Evolutionary conservation across 2,888 invertebrate species (phyloP), one percentile per base, ranked within the genome.

Genomic region (Chesias legatella): DNA sequence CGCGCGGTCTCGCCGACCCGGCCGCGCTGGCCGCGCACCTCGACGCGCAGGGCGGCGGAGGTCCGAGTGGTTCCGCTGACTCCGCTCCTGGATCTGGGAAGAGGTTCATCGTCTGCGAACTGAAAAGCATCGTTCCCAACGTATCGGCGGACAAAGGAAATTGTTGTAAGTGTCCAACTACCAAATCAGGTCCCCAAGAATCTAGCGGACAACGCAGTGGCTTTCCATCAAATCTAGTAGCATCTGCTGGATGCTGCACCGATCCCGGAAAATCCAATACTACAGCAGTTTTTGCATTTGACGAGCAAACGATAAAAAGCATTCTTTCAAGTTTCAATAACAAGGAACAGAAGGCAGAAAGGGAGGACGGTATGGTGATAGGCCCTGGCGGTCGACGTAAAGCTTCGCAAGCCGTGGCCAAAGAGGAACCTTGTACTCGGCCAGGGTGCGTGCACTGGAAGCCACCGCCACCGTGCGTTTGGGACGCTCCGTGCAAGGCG

Each of bases 31-130:
- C 73, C 13, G 71, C 63, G 34, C 86, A 86, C 33, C 51, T 70
- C 23, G 55, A 46, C 3, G 59, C 68, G 10, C 70, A 73, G 42
- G 60, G 71, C 20, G 66, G 63, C 13, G 62, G 59, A 6, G 63
- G 63, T 26, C 51, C 63, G 0, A 61, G 58, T 11, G 60, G 67
- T 7, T 50, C 59, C 8, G 49, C 58, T 4, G 62, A 57, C 38
- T 43, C 62, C 7, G 53, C 63, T 13, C 56, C 67, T 10, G 63
- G 72, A 23, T 51, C 68, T 13, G 79, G 80, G 49, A 84, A 81
- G 53, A 67, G 74, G 53, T 89, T 89, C 51, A 86, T 86, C 26
- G 82, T 88, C 30, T 88, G 88, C 51, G 86, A 88, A 64, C 62
- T 86, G 24, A 85, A 84, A 50, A 79, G 79, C 29, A 71, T 82